Evolutionary conservation across 2,888 invertebrate species (phyloP).

Genomic region (Neocrepidodera transversa): DNA sequence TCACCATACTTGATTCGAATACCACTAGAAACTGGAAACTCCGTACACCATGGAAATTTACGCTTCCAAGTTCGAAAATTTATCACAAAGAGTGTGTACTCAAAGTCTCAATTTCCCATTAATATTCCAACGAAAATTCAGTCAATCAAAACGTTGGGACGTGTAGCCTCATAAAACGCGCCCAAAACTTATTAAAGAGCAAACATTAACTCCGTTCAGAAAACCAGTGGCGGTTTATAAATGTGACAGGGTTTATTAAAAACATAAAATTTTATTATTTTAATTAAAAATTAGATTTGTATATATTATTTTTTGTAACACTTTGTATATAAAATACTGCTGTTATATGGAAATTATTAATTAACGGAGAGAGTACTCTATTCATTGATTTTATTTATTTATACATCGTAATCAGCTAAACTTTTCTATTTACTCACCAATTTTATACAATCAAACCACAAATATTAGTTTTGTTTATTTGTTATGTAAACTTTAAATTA

Average conservation of each 20-base stretch:
- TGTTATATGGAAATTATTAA: no score
- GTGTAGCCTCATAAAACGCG: slow-evolving; percentile 27
- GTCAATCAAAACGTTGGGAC: slow-evolving; percentile 27
- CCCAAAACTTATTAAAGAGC: slow-evolving; percentile 24
- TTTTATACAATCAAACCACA: no score
- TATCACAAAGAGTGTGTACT: slow-evolving; percentile 20
- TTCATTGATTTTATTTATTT: no score
- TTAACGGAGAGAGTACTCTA: no score
- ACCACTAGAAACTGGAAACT: slow-evolving; percentile 1
- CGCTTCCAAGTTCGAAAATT: slow-evolving; percentile 12
- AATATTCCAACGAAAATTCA: slow-evolving; percentile 24
- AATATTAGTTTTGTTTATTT: no score
- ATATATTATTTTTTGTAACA: no score
- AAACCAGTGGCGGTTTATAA: slow-evolving; percentile 11
- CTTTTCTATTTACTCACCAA: no score
- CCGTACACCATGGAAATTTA: slow-evolving; percentile 7
- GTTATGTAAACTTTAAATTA: no score
- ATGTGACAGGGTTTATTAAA: not conserved
- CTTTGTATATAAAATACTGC: no score
- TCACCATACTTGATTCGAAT: not conserved
- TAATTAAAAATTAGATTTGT: no score
- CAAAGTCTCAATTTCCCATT: slow-evolving; percentile 24
- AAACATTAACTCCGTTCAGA: slow-evolving; percentile 20
- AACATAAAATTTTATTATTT: no score
- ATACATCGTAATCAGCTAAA: no score